These are phyloP conservation scores for Operophtera brumata DNA, from an alignment of 2,888 invertebrate species.

Conservation along the genomic window DNA sequence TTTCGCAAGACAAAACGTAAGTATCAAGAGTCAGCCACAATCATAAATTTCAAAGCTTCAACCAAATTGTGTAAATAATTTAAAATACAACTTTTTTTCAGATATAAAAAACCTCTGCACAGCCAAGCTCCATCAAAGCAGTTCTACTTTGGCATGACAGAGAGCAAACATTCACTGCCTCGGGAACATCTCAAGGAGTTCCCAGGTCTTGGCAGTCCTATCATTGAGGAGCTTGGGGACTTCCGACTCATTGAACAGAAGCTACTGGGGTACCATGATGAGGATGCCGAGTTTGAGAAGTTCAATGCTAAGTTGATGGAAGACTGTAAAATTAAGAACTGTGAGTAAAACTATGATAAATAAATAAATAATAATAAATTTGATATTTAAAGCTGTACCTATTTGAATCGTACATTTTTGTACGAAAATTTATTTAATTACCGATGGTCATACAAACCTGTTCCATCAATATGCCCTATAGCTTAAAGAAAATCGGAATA, in stretches of 20 bases:
- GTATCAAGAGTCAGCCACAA: background rate
- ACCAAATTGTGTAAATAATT: background rate
- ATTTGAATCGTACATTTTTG: too few species aligned
- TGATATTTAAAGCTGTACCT: too few species aligned
- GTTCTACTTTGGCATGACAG: constrained; percentile 91
- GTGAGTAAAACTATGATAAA: constrained; percentile 58
- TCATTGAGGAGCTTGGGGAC: constrained; percentile 71
- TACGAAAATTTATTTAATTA: too few species aligned
- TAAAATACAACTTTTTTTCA: constrained; percentile 31
- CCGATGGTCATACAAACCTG: too few species aligned
- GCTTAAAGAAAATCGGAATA: too few species aligned
- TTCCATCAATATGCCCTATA: too few species aligned
- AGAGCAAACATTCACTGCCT: constrained; percentile 61
- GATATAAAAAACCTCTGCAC: constrained; percentile 47
- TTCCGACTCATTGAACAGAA: constrained; percentile 73
- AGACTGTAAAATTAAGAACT: constrained; percentile 62
- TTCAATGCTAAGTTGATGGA: constrained; percentile 66
- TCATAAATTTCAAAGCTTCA: background rate
- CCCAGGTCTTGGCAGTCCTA: constrained; percentile 70
- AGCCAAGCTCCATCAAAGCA: constrained; percentile 63
- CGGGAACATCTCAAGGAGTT: constrained; percentile 69
- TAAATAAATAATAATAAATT: too few species aligned
- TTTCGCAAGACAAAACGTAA: constrained; percentile 49
- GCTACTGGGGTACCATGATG: constrained; percentile 66
- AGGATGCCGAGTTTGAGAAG: constrained; percentile 68